Percentiles rank a stretch among this genome's conserved stretches.
Evolutionary conservation across 2,113 vertebrate species (phyloP).

Genomic region (Hippocampus guttulatus): DNA sequence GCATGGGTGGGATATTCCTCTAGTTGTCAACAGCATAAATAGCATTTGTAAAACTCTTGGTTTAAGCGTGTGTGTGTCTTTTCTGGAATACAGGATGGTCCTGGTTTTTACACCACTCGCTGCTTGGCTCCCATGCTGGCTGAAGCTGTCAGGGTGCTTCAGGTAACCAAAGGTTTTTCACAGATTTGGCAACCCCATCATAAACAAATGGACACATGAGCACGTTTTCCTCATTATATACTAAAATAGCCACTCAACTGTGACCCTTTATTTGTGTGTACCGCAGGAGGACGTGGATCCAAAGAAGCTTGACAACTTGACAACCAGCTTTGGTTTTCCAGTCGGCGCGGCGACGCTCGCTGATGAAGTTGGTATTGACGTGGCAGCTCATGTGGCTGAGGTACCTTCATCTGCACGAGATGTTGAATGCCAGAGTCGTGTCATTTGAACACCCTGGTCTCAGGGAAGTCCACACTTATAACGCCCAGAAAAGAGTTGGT

Average conservation of each 20-base stretch:
- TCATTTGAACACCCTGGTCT: background rate
- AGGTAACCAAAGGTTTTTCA: conserved; percentile 69
- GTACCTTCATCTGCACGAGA: background rate
- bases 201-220: too few species aligned
- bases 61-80: background rate
- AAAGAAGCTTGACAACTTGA: conserved; percentile 81
- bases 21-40: background rate
- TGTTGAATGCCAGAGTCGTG: background rate
- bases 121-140: conserved; percentile 89
- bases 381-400: conserved; percentile 80
- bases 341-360: conserved; percentile 81
- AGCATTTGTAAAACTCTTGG: background rate
- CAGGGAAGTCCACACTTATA: background rate
- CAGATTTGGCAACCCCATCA: background rate
- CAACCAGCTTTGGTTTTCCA: conserved; percentile 82
- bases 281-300: conserved; percentile 79
- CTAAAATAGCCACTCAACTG: background rate
- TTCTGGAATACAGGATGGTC: conserved; percentile 81
- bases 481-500: too few species aligned
- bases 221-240: background rate
- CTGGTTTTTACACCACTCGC: conserved; percentile 97
- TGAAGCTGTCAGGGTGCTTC: conserved; percentile 84
- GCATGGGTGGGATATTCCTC: background rate
- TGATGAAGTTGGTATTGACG: conserved; percentile 86
- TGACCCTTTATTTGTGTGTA: background rate